Percentiles rank a stretch among this genome's conserved stretches.
Evolutionary conservation across 2,797 vertebrate genomes (phyloP).

Genomic region (Erpetoichthys calabaricus): DNA sequence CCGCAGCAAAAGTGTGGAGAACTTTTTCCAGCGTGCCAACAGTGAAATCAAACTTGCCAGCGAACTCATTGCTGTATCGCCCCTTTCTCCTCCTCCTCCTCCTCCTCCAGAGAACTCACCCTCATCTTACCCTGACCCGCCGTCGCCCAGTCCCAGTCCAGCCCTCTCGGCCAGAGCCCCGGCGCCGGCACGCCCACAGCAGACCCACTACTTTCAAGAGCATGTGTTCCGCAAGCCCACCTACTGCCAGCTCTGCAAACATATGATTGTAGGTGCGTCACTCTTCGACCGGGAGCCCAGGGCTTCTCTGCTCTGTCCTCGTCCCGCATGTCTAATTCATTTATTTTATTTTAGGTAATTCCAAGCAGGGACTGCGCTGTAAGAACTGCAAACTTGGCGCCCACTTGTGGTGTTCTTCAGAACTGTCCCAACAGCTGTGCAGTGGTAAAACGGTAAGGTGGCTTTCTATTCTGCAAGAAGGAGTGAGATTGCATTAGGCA

Average conservation of each 20-base stretch:
- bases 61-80: slow-evolving; percentile 59
- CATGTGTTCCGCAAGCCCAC: slow-evolving; percentile 75
- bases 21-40: slow-evolving; percentile 74
- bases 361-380: slow-evolving; percentile 80
- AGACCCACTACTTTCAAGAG: slow-evolving; percentile 75
- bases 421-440: slow-evolving; percentile 71
- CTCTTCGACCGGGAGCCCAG: not conserved
- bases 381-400: slow-evolving; percentile 77
- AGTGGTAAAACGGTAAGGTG: slow-evolving; percentile 59
- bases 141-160: slow-evolving; percentile 44
- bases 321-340: not conserved
- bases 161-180: slow-evolving; percentile 37
- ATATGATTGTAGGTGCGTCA: slow-evolving; percentile 75
- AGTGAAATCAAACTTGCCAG: slow-evolving; percentile 62
- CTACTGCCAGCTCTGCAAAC: slow-evolving; percentile 77
- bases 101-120: slow-evolving; percentile 37
- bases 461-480: not conserved
- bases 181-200: slow-evolving; percentile 43
- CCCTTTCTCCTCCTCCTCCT: slow-evolving; percentile 49
- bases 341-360: slow-evolving; percentile 54
- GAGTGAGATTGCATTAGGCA: not conserved
- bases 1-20: slow-evolving; percentile 82
- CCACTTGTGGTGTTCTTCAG: slow-evolving; percentile 82
- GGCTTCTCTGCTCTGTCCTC: not conserved
- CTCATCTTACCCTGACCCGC: slow-evolving; percentile 16